Evolutionary conservation across 2,888 invertebrate species (phyloP), one percentile per base, ranked within the genome.

Genomic region (Taenaris catops): DNA sequence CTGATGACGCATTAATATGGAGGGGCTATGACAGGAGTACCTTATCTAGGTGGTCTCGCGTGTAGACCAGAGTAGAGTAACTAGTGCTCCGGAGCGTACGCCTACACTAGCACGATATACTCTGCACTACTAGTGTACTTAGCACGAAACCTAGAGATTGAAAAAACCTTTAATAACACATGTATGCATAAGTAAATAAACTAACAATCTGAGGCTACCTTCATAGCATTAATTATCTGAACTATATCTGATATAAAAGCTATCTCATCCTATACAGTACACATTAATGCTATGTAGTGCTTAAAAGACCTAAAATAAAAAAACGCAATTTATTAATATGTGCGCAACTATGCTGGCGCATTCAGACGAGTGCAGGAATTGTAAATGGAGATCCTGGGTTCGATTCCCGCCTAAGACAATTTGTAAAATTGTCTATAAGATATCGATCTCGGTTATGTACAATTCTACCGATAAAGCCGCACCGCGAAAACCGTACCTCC

Each of bases 101-200:
- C 86, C 86, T 86, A 86, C 86, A 84, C 86, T 84, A 86, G 84
- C 83, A 64, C 70, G 73, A 66, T 71, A 63, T 69, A 80, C 69
- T 70, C 83, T 79, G 84, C 84, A 75, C 80, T 83, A 84, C 84
- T 86, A 84, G 84, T 86, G 83, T 81, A 83, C 81, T 83, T 86
- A 86, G 83, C 86, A 84, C 86, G 86, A 79, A 84, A 84, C 86
- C 86, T 86, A 86, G 86, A 86, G 86, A 86, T 86, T 86, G 72
- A 86, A 86, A 84, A 86, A 81, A 80, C 59, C 66, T 75, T 75
- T 64, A 62, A 74, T 74, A 60, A 81, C 63, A 73, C 69, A 81
- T 48, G 50, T 62, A 32, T 24, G 32, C 24, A 73, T 54, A 52
- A 46, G 19, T 53, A 62, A 59, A 68, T 43, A 66, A 48, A 66